These are phyloP conservation scores for Austrofundulus limnaeus DNA, from an alignment of 2,113 vertebrate species.

Conservation along the genomic window DNA sequence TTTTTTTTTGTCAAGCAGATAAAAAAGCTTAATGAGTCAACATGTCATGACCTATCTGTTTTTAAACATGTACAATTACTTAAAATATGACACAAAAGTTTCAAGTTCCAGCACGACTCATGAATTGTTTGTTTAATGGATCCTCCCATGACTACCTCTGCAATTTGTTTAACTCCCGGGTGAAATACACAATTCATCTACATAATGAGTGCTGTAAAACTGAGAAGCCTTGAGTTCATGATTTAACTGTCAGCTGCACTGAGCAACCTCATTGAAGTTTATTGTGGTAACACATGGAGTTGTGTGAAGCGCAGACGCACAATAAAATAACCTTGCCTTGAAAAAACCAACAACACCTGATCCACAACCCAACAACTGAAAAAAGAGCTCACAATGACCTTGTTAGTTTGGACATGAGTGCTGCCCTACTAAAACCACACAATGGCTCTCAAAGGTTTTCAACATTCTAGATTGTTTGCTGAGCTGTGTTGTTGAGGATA, in stretches of 20 bases:
- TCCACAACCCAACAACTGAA: not conserved
- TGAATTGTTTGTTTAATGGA: constrained; percentile 9
- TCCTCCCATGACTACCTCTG: constrained; percentile 14
- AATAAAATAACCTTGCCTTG: not conserved
- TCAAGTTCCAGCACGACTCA: constrained; percentile 18
- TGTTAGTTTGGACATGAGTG: not conserved
- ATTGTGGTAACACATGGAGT: not conserved
- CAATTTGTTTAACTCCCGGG: constrained; percentile 41
- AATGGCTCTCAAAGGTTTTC: not conserved
- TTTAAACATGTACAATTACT: constrained; percentile 43
- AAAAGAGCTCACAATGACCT: not conserved
- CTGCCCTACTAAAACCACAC: not conserved
- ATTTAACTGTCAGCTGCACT: constrained; percentile 8
- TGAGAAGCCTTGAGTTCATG: constrained; percentile 10
- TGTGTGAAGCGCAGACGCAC: constrained; percentile 1
- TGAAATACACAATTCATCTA: constrained; percentile 14
- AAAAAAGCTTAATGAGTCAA: constrained; percentile 59
- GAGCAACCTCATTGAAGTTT: not conserved
- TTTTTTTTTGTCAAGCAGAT: constrained; percentile 21
- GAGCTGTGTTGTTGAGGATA: constrained; percentile 59
- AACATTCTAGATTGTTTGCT: constrained; percentile 42
- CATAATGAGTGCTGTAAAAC: constrained; percentile 9
- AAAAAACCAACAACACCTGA: not conserved
- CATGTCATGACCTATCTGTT: constrained; percentile 64
- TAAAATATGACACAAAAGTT: constrained; percentile 35